Conservation (phyloP, 2,113 vertebrate genomes). For the Neolamprologus caudopunctatus region DNA sequence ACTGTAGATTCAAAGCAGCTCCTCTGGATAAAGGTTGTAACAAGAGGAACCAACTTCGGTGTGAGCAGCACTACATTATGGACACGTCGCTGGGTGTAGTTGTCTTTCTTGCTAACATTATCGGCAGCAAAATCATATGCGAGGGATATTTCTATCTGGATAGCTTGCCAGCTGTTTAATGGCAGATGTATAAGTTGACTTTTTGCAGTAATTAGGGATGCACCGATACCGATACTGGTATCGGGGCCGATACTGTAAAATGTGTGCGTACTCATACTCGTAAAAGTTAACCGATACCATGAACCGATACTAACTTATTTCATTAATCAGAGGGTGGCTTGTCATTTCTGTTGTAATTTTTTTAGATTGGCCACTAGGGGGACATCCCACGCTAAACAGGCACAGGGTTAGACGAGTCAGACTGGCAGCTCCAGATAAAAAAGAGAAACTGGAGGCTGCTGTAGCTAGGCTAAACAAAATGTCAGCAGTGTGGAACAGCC, state of each 20-base stretch:
- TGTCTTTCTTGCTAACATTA: not conserved
- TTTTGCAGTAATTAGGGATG: not conserved
- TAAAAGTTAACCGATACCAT: no score
- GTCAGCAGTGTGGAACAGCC: no score
- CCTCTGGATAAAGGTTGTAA: not conserved
- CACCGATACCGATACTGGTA: no score
- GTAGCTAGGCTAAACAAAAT: no score
- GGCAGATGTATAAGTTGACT: not conserved
- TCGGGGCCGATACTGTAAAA: no score
- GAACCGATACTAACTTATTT: no score
- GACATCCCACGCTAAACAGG: no score
- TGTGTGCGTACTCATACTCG: rapidly evolving
- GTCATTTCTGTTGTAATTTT: rapidly evolving
- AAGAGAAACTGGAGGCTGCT: no score
- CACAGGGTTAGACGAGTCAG: rapidly evolving
- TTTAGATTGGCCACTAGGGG: no score
- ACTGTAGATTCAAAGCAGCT: not conserved
- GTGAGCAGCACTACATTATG: not conserved
- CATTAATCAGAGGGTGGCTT: no score
- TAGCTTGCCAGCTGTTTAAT: not conserved
- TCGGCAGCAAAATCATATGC: not conserved
- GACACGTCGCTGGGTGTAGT: not conserved
- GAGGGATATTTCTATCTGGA: not conserved
- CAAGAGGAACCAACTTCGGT: not conserved
- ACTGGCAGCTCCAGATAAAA: rapidly evolving